Evolutionary conservation across 2,797 vertebrate species (phyloP).

Genomic region (Apodemus agrarius): DNA sequence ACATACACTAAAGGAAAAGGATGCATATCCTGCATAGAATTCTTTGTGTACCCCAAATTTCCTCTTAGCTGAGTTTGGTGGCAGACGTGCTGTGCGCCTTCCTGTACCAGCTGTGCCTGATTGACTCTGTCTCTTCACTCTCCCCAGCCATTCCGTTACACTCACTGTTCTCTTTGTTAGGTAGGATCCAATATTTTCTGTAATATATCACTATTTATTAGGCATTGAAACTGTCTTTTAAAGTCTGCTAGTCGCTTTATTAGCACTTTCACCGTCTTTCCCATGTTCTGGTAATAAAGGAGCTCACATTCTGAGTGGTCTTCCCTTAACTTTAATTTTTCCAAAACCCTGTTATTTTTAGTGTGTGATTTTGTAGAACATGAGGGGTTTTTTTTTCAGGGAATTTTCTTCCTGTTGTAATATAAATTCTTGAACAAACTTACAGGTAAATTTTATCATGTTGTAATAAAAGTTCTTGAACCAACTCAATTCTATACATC

Average conservation of each 20-base stretch:
- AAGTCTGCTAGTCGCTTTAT: conserved; percentile 36
- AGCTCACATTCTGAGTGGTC: not conserved
- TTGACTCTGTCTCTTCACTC: not conserved
- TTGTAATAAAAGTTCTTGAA: not conserved
- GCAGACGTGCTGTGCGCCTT: not conserved
- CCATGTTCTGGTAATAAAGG: conserved; percentile 27
- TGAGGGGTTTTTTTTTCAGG: not conserved
- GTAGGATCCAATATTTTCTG: not conserved
- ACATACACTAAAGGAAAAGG: not conserved
- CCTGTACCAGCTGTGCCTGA: not conserved
- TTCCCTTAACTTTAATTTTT: conserved; percentile 29
- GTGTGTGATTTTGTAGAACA: conserved; percentile 25
- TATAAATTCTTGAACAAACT: not conserved
- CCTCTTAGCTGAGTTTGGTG: not conserved
- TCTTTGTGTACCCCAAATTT: not conserved
- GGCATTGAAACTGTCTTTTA: conserved; percentile 59
- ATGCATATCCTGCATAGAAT: not conserved
- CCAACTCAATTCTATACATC: not conserved
- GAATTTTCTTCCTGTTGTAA: conserved; percentile 1
- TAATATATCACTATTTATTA: conserved; percentile 54
- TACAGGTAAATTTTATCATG: not conserved
- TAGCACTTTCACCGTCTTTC: conserved; percentile 27
- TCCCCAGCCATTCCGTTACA: not conserved
- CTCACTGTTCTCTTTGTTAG: not conserved
- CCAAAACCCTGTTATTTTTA: conserved; percentile 24